Base-by-base conservation (phyloP, 2,797 vertebrate genomes). In the Myotis vivesi region DNA sequence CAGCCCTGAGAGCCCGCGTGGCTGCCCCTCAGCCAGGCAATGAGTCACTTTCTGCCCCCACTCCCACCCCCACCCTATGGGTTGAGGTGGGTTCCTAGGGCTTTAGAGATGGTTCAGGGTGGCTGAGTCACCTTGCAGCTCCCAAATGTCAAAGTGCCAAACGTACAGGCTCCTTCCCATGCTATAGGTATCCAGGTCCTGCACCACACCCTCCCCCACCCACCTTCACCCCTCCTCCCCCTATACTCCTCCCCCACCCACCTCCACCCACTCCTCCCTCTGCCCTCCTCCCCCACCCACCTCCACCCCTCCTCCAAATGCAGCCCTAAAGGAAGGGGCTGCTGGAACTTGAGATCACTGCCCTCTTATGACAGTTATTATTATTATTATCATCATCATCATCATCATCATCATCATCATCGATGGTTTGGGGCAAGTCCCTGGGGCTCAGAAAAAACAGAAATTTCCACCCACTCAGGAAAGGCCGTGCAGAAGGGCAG, bases 401-500 rank as follows among this genome's bases (percentile, higher is more conserved):
- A 25, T 30, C 28, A 46, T 38, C 46, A 19, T 38, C 25, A 25
- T 28, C 33, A 28, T 72, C 46, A 28, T 41, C 22, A 51, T 68
- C 9, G 6, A 20, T 12, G 33, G 53, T 33, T 66, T 71, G 57
- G 44, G 75, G 51, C 57, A 83, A 76, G 59, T 51, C 68, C 15
- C 57, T 38, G 71, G 38, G 62, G 23, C 64, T 81, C 77, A 75
- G 57, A 89, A 88, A 11, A 83, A 77, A 88, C 69, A 87, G 3
- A 3, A 8, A 83, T 49, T 89, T 90, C 69, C n/a, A 66, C 33
- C 20, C 22, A 23, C 55, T 88, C 57, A 33, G 12, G 62, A 87
- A 92, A 81, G 57, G 25, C 46, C 19, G 0, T 8, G 59, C 71
- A 64, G 46, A 85, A 8, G 44, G 33, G 3, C 76, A 72, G 41